phyloP scores from a whole-genome alignment of 2,797 vertebrate species.

The Peromyscus melanophrys region DNA sequence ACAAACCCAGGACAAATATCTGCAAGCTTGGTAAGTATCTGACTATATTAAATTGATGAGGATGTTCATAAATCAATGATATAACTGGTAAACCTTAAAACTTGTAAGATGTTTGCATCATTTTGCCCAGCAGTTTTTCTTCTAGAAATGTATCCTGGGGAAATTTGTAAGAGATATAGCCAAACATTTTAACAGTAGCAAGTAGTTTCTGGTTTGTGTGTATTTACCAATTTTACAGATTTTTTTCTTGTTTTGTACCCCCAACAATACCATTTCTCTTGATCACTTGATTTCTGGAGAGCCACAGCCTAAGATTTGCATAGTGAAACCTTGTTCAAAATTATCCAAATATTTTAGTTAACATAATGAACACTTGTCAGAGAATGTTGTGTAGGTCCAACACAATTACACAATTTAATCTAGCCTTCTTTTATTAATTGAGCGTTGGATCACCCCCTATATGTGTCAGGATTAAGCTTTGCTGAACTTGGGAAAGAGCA shows the following conservation, averaged over 20 bases:
- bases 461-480: neutral
- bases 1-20: neutral
- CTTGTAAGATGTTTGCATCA: conserved; percentile 1
- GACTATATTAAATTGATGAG: conserved; percentile 40
- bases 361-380: neutral
- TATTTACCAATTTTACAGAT: conserved; percentile 38
- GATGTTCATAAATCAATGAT: neutral
- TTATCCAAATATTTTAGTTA: conserved; percentile 31
- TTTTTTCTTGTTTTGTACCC: neutral
- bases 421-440: neutral
- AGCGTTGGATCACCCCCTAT: neutral
- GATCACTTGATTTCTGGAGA: neutral
- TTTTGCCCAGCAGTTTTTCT: neutral
- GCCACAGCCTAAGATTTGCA: neutral
- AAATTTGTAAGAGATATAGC: conserved; percentile 1
- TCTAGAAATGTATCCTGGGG: neutral
- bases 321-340: conserved; percentile 43
- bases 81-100: conserved; percentile 36
- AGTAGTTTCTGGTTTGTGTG: conserved; percentile 18
- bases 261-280: conserved; percentile 47
- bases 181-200: conserved; percentile 9
- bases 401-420: neutral
- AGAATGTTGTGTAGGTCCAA: neutral
- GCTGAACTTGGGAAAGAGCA: neutral
- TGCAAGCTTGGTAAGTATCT: neutral